phyloP scores from a whole-genome alignment of 1,140 invertebrate genomes.

The Drosophila repletoides region DNA sequence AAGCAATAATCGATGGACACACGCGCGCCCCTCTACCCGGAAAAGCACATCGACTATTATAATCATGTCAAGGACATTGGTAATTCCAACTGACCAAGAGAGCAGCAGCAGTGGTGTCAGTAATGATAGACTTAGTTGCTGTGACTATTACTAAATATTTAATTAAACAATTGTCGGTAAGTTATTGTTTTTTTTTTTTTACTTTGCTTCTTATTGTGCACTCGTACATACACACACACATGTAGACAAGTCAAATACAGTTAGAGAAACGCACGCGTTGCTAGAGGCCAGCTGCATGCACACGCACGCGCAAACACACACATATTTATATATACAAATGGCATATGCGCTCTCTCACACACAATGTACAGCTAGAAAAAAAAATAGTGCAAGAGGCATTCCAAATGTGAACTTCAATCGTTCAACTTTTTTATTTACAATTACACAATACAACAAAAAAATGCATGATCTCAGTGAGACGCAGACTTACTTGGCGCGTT shows the following conservation, averaged over 20 bases:
- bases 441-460: slow-evolving; percentile 2
- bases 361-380: slow-evolving; percentile 33
- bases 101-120: neutral
- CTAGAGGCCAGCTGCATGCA: slow-evolving; percentile 38
- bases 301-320: neutral
- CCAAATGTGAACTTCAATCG: slow-evolving; percentile 13
- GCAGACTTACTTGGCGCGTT: slow-evolving; percentile 18
- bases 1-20: slow-evolving; percentile 27
- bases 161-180: slow-evolving; percentile 60
- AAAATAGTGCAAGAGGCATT: slow-evolving; percentile 32
- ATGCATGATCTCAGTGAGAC: neutral
- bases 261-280: slow-evolving; percentile 12
- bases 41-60: slow-evolving; percentile 18
- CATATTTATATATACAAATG: slow-evolving; percentile 3
- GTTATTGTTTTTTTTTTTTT: slow-evolving; percentile 33
- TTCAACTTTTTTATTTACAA: slow-evolving; percentile 10
- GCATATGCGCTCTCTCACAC: slow-evolving; percentile 5
- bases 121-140: neutral
- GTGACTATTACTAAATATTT: slow-evolving; percentile 57
- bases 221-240: slow-evolving; percentile 19
- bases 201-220: slow-evolving; percentile 53
- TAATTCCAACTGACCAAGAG: slow-evolving; percentile 7
- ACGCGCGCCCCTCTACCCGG: neutral
- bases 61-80: slow-evolving; percentile 42
- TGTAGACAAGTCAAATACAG: neutral